Evolutionary conservation across 2,888 invertebrate species (phyloP).

Genomic region (Subacronicta megacephala): DNA sequence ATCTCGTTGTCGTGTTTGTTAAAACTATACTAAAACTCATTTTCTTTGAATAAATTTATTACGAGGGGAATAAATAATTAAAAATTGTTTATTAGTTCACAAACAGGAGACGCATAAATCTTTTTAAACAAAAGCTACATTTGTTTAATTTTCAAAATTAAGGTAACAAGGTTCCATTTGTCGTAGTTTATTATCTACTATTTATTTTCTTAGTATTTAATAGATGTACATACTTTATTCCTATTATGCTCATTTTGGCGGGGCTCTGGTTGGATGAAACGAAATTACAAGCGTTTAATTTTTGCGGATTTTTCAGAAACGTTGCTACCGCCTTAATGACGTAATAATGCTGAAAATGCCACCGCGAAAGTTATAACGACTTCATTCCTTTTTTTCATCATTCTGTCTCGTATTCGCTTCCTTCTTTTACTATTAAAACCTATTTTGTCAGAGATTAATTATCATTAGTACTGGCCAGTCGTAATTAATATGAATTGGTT

Average conservation of each 20-base stretch:
- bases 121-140: too few relatives aligned
- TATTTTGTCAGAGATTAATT: conserved; percentile 4
- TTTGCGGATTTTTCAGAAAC: conserved; percentile 29
- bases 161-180: neutral
- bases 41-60: too few relatives aligned
- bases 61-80: too few relatives aligned
- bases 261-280: neutral
- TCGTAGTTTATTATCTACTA: neutral
- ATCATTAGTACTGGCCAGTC: neutral
- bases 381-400: conserved; percentile 29
- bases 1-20: neutral
- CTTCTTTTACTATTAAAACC: neutral
- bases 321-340: conserved; percentile 37
- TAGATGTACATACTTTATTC: neutral
- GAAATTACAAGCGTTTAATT: conserved; percentile 20
- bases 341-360: conserved; percentile 49
- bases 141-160: neutral
- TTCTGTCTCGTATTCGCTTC: conserved; percentile 8
- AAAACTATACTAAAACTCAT: too few relatives aligned
- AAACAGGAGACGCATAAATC: too few relatives aligned
- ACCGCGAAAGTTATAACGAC: conserved; percentile 41
- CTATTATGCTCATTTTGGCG: neutral
- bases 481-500: neutral
- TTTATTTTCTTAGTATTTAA: neutral
- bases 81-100: too few relatives aligned